Base-by-base conservation (phyloP, 30 jellyfish, hydroid and myxozoan genomes). In the Hydra vulgaris region DNA sequence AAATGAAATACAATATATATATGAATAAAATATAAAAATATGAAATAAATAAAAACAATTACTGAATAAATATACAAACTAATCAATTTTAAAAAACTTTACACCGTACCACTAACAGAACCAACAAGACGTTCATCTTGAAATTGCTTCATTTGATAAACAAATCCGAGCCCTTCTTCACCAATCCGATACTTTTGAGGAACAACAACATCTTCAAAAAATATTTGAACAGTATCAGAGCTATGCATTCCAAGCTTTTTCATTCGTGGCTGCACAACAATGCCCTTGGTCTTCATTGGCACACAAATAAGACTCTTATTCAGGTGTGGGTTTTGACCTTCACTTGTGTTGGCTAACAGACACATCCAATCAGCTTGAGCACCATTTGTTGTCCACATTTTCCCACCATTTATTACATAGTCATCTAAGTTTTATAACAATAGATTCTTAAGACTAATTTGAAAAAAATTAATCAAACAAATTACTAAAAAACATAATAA, bases 321-420 rank as follows among this genome's bases (percentile, higher is more conserved):
- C 85, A 55, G 80, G 74, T 94, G 96, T 71, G 90, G 88, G 27
- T 75, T 83, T 4, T 82, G 89, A 8, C 96, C 98, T 21, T 87
- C 96, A 73, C 96, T 83, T 26, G 99, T 94, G 84, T 94, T 94
- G 54, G 99, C 99, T 22, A 94, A 83, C 23, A 94, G 70, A 78
- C 99, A 94, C 96, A 94, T 94, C 99, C 99, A 94, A 79, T 94
- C 99, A 19, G 99, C 99, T 80, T 94, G 99, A 17, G 88, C 96
- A 76, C 96, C 99, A 79, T 94, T 94, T 70, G 99, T 94, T 16
- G 99, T 94, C 99, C 99, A 94, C 99, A 94, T 94, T 83, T 94
- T 94, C 5, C 99, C 96, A 20, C 99, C 99, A 88, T 94, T 94
- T 17, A 94, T 94, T 15, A 94, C 85, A 79, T 94, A 94, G 82